phyloP scores from a whole-genome alignment of 1,140 invertebrate genomes.

The Manduca sexta region DNA sequence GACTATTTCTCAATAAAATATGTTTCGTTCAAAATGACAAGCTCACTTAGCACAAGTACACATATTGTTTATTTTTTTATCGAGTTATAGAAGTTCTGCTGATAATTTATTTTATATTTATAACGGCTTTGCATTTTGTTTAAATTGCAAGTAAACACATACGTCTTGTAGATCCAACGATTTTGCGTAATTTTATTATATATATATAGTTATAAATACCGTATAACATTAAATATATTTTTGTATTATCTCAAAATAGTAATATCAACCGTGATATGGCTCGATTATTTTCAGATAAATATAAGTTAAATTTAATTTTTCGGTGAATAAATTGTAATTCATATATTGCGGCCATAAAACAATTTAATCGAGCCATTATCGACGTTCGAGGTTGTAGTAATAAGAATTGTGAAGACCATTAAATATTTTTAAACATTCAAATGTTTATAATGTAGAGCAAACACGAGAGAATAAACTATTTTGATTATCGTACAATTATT shows the following conservation, averaged over 20 bases:
- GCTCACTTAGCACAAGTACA: too few relatives aligned
- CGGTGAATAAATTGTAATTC: too few relatives aligned
- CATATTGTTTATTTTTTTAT: too few relatives aligned
- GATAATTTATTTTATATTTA: too few relatives aligned
- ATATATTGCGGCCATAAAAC: too few relatives aligned
- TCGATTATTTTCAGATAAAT: neutral
- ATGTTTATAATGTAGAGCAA: conserved; percentile 28
- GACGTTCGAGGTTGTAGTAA: conserved; percentile 10
- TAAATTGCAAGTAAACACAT: conserved; percentile 9
- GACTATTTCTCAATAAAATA: too few relatives aligned
- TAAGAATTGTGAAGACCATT: conserved; percentile 11
- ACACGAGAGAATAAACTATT: conserved; percentile 44
- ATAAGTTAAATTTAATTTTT: conserved; percentile 9
- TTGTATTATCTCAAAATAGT: conserved; percentile 37
- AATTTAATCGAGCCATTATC: too few relatives aligned
- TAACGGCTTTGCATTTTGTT: conserved; percentile 6
- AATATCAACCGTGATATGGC: too few relatives aligned
- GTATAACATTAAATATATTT: conserved; percentile 49
- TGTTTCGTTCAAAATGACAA: too few relatives aligned
- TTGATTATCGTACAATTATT: conserved; percentile 18
- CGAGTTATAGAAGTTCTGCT: too few relatives aligned
- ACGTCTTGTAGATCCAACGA: conserved; percentile 1
- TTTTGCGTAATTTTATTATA: conserved; percentile 16
- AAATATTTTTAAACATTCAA: conserved; percentile 18
- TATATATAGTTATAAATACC: conserved; percentile 13